phyloP scores from a whole-genome alignment of 1,140 invertebrate species.

The Drosophila funebris region DNA sequence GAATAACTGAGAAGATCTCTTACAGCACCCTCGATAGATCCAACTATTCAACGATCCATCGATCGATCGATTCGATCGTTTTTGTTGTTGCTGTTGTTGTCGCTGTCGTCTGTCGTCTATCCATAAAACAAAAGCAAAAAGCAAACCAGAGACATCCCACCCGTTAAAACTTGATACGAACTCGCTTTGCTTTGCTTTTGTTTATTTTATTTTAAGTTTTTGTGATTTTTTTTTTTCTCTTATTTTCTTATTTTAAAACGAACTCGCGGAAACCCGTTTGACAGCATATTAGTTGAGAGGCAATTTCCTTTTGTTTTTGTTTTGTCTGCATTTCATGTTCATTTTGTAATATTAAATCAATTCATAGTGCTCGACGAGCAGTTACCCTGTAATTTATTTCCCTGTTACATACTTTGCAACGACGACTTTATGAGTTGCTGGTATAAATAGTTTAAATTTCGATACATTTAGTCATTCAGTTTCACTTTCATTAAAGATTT shows the following conservation, averaged over 20 bases:
- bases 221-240: constrained; percentile 3
- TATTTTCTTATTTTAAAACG: neutral
- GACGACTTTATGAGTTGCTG: too few relatives aligned
- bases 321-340: constrained; percentile 3
- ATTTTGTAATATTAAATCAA: neutral
- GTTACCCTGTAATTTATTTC: too few relatives aligned
- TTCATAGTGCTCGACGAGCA: neutral
- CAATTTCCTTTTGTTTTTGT: constrained; percentile 12
- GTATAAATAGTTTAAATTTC: too few relatives aligned
- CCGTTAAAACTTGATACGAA: constrained; percentile 38
- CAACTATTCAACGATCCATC: constrained; percentile 51
- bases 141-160: constrained; percentile 17
- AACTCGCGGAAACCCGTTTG: constrained; percentile 43
- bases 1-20: constrained; percentile 56
- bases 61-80: constrained; percentile 14
- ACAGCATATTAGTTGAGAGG: constrained; percentile 33
- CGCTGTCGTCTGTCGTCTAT: constrained; percentile 29
- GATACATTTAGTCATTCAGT: too few relatives aligned
- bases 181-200: constrained; percentile 29
- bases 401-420: too few relatives aligned
- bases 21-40: constrained; percentile 24
- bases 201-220: constrained; percentile 41
- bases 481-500: too few relatives aligned
- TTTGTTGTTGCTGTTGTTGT: constrained; percentile 25
- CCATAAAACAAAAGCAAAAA: constrained; percentile 47